phyloP scores from a whole-genome alignment of 2,797 vertebrate species.

The Hydrophis major region DNA sequence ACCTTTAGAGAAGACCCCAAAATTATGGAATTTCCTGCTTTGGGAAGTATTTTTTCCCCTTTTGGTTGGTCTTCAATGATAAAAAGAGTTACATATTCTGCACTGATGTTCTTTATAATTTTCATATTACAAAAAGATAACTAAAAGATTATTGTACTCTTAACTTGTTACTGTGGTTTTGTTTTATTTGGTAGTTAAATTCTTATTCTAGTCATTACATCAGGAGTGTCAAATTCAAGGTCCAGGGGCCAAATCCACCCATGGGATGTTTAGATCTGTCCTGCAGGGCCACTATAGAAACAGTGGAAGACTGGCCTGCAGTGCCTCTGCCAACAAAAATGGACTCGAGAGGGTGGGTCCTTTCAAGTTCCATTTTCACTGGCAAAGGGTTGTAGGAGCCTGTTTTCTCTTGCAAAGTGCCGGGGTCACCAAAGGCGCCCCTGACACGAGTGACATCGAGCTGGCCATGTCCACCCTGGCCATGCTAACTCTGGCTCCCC shows the following conservation, averaged over 20 bases:
- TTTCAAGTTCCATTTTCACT: too few relatives aligned
- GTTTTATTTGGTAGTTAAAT: background rate
- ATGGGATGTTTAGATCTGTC: too few relatives aligned
- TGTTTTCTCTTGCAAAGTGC: too few relatives aligned
- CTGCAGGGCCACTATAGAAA: rapidly evolving
- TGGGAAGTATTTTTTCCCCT: background rate
- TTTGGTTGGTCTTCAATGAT: background rate
- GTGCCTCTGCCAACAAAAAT: too few relatives aligned
- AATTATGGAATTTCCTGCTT: background rate
- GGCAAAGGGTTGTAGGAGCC: too few relatives aligned
- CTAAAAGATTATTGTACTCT: background rate
- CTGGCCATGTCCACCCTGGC: too few relatives aligned
- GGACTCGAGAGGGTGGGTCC: too few relatives aligned
- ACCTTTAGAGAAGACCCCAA: background rate
- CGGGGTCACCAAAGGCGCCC: too few relatives aligned
- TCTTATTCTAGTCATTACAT: background rate
- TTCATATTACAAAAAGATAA: background rate
- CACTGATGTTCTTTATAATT: background rate
- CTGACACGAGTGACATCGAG: too few relatives aligned
- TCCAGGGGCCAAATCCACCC: too few relatives aligned
- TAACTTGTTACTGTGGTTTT: background rate
- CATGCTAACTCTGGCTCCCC: too few relatives aligned
- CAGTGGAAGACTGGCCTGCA: too few relatives aligned
- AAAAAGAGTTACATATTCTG: background rate
- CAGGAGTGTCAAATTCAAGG: background rate